Evolutionary conservation across 2,888 invertebrate species (phyloP), one percentile per base, ranked within the genome.

Genomic region (Fragum whitleyi): DNA sequence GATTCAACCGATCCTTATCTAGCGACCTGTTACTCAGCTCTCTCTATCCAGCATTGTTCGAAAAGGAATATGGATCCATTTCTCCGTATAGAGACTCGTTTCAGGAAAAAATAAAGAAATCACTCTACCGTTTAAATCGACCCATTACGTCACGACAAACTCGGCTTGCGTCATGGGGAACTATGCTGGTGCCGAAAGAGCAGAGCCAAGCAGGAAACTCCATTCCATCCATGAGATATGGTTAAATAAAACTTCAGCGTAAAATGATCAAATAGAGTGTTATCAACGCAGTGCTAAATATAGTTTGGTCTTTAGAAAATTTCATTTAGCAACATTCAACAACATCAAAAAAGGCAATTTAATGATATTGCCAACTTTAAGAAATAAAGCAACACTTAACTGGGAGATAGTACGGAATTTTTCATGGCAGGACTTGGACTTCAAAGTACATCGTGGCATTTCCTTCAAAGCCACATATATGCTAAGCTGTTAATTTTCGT

Each of bases 151-250:
- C 53, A 2, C 79, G 79, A 14, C 79, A 74, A 36, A 79, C 79
- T 1, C 23, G 79, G 21, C 71, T 75, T n/a, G 79, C 79, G 3
- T 71, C 70, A n/a, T 79, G 74, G 29, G 79, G 79, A n/a, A 71
- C 71, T 2, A 72, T 79, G 57, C 55, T 79, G 14, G 61, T 79
- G 32, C 79, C 79, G 0, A 68, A 75, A 19, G 26, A 67, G 5
- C 32, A 51, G 26, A 47, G 47, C 47, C 47, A 47, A 47, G 59
- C 69, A 7, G 51, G 36, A 14, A 71, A 65, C 57, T 28, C 65
- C 9, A 59, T 53, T 14, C 65, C 62, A n/a, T 21, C 67, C 1
- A 23, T 71, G 53, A 51, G 77, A 32, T 77, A 77, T 53, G 77
- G 77, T 26, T 76, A 76, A 51, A 47, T 47, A 19, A 47, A 47